Conservation (phyloP, 2,113 vertebrate species). For the Sisor rabdophorus region DNA sequence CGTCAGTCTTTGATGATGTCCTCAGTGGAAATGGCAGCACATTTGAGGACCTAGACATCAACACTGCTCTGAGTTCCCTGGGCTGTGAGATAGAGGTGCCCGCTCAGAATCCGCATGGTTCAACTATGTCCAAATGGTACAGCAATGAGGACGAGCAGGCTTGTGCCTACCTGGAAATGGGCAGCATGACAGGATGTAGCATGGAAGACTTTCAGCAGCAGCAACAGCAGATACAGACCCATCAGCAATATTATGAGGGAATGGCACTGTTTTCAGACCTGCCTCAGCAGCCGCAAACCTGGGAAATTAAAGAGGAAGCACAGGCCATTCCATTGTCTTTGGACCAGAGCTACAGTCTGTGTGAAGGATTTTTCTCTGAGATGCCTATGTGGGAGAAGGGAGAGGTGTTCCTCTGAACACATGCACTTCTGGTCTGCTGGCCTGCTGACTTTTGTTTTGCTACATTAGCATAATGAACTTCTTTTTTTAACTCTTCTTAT, state of each 20-base stretch:
- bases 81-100: constrained; percentile 69
- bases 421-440: constrained; percentile 42
- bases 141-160: constrained; percentile 59
- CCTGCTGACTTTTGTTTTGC: constrained; percentile 67
- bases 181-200: constrained; percentile 49
- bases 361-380: constrained; percentile 74
- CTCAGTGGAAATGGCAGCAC: constrained; percentile 71
- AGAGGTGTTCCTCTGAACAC: constrained; percentile 70
- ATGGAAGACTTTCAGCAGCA: constrained; percentile 60
- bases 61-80: constrained; percentile 72
- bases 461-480: constrained; percentile 71
- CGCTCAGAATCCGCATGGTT: constrained; percentile 59
- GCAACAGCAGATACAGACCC: constrained; percentile 61
- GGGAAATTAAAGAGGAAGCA: constrained; percentile 72
- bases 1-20: constrained; percentile 73
- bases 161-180: constrained; percentile 64
- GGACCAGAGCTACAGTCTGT: constrained; percentile 70
- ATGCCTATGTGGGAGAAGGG: constrained; percentile 73
- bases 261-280: constrained; percentile 63
- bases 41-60: constrained; percentile 79
- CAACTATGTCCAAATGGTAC: constrained; percentile 60
- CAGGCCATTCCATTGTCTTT: constrained; percentile 63
- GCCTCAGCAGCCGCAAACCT: constrained; percentile 67
- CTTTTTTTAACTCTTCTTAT: constrained; percentile 36
- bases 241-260: constrained; percentile 65